phyloP scores from a whole-genome alignment of 2,888 invertebrate species.

The Noctua janthe region DNA sequence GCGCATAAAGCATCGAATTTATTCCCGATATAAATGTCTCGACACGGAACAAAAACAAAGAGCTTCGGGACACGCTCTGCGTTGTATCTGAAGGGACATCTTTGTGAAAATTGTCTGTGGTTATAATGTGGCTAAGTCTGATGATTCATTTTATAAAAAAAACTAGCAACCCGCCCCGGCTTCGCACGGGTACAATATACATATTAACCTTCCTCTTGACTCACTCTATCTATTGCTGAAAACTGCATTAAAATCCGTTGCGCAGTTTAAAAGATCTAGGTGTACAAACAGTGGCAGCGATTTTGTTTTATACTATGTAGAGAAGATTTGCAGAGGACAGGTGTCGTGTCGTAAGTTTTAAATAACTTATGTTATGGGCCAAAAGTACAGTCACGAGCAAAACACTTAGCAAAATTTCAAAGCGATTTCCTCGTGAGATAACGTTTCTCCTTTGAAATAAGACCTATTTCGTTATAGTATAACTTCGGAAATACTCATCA shows the following conservation, averaged over 20 bases:
- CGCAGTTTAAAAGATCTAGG: too few species aligned
- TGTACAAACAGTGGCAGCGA: too few species aligned
- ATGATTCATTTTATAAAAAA: background rate
- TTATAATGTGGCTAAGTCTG: background rate
- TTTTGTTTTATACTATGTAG: too few species aligned
- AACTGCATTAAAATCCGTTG: too few species aligned
- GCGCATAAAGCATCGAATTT: conserved; percentile 81
- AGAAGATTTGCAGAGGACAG: background rate
- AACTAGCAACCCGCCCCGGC: too few species aligned
- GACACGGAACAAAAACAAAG: conserved; percentile 69
- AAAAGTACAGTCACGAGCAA: background rate
- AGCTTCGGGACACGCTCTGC: conserved; percentile 57
- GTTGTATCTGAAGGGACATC: conserved; percentile 72
- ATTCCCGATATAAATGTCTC: conserved; percentile 77
- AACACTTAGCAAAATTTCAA: too few species aligned
- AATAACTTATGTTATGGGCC: background rate
- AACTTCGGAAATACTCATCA: background rate
- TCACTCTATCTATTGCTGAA: too few species aligned
- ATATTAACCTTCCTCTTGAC: too few species aligned
- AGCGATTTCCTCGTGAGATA: too few species aligned
- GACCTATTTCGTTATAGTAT: background rate
- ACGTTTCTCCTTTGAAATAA: background rate
- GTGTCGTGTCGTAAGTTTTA: background rate
- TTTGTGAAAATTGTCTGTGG: conserved; percentile 73
- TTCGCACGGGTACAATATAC: too few species aligned